These are phyloP conservation scores for Himantopus leucocephalus DNA, from an alignment of 2,113 vertebrate genomes.

Conservation along the genomic window DNA sequence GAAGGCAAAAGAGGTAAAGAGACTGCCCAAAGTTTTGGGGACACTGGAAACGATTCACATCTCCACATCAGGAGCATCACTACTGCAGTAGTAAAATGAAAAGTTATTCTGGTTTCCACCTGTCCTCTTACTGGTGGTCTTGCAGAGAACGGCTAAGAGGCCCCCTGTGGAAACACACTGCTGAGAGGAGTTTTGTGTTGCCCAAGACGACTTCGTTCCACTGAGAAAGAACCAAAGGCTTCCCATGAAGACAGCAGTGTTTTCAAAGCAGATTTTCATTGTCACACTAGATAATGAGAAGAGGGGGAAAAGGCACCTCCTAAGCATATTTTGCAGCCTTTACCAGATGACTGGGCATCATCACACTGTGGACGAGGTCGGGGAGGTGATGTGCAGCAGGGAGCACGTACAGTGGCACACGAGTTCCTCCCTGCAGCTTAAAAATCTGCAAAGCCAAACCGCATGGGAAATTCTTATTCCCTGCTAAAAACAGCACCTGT, in stretches of 20 bases:
- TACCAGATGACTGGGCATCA: neutral
- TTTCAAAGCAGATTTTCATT: neutral
- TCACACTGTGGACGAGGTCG: rapidly evolving
- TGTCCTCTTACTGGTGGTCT: neutral
- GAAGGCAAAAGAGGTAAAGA: neutral
- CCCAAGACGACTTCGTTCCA: neutral
- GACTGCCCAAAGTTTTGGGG: neutral
- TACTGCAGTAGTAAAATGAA: neutral
- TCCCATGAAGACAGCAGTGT: neutral
- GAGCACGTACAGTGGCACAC: rapidly evolving
- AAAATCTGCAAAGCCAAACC: neutral
- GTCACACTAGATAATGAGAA: neutral
- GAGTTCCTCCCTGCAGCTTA: neutral
- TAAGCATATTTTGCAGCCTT: neutral
- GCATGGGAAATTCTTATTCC: neutral
- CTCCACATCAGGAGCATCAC: neutral
- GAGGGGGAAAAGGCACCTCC: neutral
- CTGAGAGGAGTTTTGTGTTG: neutral
- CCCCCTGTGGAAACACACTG: neutral
- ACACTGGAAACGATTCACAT: neutral
- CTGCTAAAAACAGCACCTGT: neutral
- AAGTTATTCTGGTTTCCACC: neutral
- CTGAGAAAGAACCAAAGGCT: neutral
- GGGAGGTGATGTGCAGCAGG: rapidly evolving
- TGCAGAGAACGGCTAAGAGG: neutral